A percentile compares a stretch with the other conserved stretches of the same genome.
Conservation (phyloP, 92 coral and sea anemone species). For the Zoanthus sociatus region DNA sequence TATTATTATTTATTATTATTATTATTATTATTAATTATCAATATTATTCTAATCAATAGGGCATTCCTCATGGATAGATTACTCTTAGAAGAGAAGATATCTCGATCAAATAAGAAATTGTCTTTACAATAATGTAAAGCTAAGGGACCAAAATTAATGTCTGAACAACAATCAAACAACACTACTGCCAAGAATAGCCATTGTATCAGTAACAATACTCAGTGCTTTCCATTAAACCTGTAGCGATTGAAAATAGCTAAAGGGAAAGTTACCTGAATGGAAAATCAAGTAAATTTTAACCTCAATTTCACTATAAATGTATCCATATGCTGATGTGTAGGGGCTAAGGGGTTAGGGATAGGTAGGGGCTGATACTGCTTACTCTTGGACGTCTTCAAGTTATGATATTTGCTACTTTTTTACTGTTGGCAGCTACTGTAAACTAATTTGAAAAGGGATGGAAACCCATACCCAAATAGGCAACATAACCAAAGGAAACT, state of each 20-base stretch:
- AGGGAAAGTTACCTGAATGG: constrained; percentile 14
- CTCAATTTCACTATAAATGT: too few relatives aligned
- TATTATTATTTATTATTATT: too few relatives aligned
- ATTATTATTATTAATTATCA: too few relatives aligned
- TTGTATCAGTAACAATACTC: constrained; percentile 6
- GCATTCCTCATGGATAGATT: too few relatives aligned
- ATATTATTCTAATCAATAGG: too few relatives aligned
- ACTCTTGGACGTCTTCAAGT: constrained; percentile 36
- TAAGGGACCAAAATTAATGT: constrained; percentile 6
- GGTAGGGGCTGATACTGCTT: constrained; percentile 10
- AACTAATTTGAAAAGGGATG: neutral
- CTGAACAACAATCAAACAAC: constrained; percentile 24
- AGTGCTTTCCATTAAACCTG: neutral
- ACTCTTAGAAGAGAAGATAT: too few relatives aligned
- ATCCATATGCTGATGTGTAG: neutral
- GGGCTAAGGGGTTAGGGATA: constrained; percentile 44
- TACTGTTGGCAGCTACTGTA: constrained; percentile 3
- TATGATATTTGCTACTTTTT: constrained; percentile 39
- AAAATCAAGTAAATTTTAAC: neutral
- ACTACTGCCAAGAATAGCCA: constrained; percentile 31
- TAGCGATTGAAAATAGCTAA: neutral
- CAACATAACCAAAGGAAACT: neutral
- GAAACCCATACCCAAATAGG: constrained; percentile 27
- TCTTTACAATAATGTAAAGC: neutral
- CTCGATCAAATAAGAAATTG: too few relatives aligned